These are phyloP conservation scores for Alexandromys fortis DNA, from an alignment of 2,113 vertebrate genomes.

Conservation along the genomic window DNA sequence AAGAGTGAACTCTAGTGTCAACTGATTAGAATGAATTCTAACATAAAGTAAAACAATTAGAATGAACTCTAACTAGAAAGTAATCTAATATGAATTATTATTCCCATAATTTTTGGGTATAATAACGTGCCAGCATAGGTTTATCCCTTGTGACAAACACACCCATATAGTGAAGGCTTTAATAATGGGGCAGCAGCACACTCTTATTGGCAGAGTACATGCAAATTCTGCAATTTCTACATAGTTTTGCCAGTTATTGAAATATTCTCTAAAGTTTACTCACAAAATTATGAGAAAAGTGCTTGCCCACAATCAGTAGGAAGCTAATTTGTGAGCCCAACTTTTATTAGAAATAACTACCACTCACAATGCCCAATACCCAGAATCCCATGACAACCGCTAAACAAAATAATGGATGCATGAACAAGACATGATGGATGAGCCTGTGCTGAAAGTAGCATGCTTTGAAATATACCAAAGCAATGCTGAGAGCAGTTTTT, in stretches of 20 bases:
- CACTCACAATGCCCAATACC: background rate
- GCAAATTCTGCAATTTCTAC: background rate
- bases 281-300: background rate
- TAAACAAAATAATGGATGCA: background rate
- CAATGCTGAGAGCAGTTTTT: background rate
- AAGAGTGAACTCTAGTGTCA: background rate
- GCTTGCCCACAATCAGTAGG: background rate
- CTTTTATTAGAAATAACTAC: background rate
- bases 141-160: background rate
- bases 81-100: background rate
- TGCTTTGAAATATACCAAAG: conserved; percentile 12
- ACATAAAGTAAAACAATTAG: background rate
- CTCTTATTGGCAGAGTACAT: background rate
- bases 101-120: background rate
- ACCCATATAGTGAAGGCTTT: background rate
- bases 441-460: background rate
- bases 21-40: background rate
- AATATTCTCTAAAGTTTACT: background rate
- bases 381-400: background rate
- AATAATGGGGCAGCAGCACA: background rate
- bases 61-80: background rate
- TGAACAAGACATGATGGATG: background rate
- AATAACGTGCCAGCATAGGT: background rate
- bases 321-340: background rate
- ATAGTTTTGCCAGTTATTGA: background rate